A percentile compares a stretch with the other conserved stretches of the same genome.
Conservation (phyloP, 2,797 vertebrate species). For the Enteromius paludinosus region DNA sequence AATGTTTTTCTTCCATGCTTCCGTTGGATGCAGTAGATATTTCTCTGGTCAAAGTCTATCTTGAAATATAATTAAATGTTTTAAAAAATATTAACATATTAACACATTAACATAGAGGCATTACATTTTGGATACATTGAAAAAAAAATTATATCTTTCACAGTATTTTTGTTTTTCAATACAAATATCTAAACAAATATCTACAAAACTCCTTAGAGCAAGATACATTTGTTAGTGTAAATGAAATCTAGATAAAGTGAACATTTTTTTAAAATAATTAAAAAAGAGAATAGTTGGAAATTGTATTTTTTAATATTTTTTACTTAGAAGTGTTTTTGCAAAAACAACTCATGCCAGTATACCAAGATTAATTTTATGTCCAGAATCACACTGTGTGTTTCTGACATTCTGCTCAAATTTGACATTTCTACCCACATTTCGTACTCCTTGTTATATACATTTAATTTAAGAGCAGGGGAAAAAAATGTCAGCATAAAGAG, state of each 20-base stretch:
- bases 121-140: not conserved
- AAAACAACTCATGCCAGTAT: not conserved
- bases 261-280: too few relatives aligned
- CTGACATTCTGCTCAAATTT: not conserved
- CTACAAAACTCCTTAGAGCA: not conserved
- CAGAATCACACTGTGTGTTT: not conserved
- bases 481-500: not conserved
- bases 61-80: not conserved
- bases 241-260: too few relatives aligned
- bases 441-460: not conserved
- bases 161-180: not conserved
- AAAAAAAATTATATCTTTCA: not conserved
- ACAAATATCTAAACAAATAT: not conserved
- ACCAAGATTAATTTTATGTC: not conserved
- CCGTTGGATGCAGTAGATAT: not conserved
- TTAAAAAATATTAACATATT: too few relatives aligned
- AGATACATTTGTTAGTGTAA: not conserved
- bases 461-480: not conserved
- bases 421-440: too few relatives aligned
- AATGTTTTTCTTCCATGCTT: not conserved
- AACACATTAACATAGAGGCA: not conserved
- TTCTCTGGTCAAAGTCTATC: not conserved
- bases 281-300: too few relatives aligned
- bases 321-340: too few relatives aligned
- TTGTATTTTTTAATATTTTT: too few relatives aligned